Base-by-base conservation (phyloP, 1,140 invertebrate species). In the Aphaenogaster floridana region DNA sequence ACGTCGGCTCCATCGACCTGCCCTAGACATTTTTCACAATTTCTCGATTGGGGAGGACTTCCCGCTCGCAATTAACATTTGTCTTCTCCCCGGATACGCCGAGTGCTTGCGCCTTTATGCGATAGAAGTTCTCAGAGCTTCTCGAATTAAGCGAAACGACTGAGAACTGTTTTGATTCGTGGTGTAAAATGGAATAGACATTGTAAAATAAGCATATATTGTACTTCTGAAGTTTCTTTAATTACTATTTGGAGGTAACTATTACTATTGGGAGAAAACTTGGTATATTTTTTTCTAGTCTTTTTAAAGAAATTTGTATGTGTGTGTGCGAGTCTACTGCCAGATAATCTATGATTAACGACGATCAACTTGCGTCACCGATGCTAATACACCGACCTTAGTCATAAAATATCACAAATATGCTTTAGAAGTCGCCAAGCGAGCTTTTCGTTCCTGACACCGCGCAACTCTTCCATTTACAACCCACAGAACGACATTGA, bases 41-140 rank as follows among this genome's bases (percentile, higher is more conserved):
- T 83, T 86, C 69, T 84, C 48, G 36, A 84, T 84, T 63, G 68
- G n/a, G 17, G 34, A 21, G 17, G 13, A 72, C 59, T 61, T 34
- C 21, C n/a, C 64, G 42, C 42, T 61, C 13, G 66, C 42, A 52
- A 86, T 86, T 86, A 81, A 69, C 66, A 86, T 81, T 81, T 63
- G 52, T 81, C 42, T 71, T 52, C 39, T 28, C 36, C 15, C 28
- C 28, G n/a, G 61, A 42, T 54, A 39, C 50, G 21, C 34, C 9
- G n/a, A 64, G 61, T 66, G 21, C 52, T 66, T 52, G 42, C 28
- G 21, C 64, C 57, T 52, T 80, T 11, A 9, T 13, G 28, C 36
- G 64, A 68, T 11, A 21, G 13, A 72, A 84, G 66, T 39, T 64
- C 48, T 52, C n/a, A 21, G 11, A 59, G 5, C 21, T n/a, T 81